Conservation (phyloP, 2,113 vertebrate species). For the Agapornis roseicollis region DNA sequence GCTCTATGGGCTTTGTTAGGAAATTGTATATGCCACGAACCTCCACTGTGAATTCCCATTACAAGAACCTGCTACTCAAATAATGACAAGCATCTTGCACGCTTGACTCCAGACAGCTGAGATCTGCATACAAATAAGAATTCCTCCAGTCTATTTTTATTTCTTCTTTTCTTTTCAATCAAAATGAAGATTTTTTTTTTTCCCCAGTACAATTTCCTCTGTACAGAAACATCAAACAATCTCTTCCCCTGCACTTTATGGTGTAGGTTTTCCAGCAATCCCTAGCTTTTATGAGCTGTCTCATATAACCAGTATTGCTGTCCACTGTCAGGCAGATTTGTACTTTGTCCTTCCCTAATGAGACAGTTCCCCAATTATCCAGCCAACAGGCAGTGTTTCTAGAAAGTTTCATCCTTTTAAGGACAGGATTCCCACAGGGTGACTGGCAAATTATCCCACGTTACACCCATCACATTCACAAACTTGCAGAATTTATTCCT, state of each 20-base stretch:
- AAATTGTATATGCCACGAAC: background rate
- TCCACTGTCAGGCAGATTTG: background rate
- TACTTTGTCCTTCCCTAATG: constrained; percentile 33
- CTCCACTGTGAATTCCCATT: background rate
- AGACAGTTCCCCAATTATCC: constrained; percentile 7
- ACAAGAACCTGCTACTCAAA: background rate
- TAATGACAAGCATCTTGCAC: background rate
- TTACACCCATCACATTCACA: background rate
- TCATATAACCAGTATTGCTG: background rate
- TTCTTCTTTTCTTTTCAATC: background rate
- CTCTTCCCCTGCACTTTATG: background rate
- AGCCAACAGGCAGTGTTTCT: background rate
- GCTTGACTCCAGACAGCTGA: background rate
- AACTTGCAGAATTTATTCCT: background rate
- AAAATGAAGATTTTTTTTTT: background rate
- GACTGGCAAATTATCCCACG: background rate
- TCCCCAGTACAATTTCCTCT: background rate
- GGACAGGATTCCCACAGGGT: background rate
- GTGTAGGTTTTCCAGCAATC: background rate
- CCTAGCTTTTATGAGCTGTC: constrained; percentile 6
- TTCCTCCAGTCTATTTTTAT: background rate
- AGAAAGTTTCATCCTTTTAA: background rate
- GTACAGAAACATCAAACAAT: background rate
- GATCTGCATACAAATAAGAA: background rate
- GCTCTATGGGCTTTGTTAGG: background rate